These are phyloP conservation scores for Saturnia pavonia DNA, from an alignment of 2,888 invertebrate species.

Conservation along the genomic window DNA sequence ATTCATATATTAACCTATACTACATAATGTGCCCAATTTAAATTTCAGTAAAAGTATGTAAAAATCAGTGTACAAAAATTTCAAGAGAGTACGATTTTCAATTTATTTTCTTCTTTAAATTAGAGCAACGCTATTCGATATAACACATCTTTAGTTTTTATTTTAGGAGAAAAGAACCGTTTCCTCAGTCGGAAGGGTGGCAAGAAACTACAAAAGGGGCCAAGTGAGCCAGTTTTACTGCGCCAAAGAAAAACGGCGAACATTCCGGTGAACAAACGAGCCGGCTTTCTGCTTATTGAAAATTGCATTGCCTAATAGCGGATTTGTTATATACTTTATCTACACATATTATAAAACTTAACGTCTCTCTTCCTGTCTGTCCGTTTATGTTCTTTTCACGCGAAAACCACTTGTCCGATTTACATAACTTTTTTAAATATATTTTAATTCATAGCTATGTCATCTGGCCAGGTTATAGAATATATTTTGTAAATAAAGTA, in stretches of 20 bases:
- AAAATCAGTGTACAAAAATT: background rate
- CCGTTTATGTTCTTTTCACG: too few species aligned
- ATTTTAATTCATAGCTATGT: too few species aligned
- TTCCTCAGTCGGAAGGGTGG: conserved; percentile 20
- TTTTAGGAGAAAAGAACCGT: conserved; percentile 21
- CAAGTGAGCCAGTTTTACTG: conserved; percentile 23
- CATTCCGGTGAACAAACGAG: conserved; percentile 22
- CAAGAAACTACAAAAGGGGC: conserved; percentile 22
- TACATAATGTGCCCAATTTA: too few species aligned
- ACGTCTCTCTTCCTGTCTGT: too few species aligned
- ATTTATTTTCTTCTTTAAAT: background rate
- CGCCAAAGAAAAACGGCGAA: conserved; percentile 23
- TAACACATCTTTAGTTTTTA: conserved; percentile 19
- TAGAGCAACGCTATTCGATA: conserved; percentile 13
- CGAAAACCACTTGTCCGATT: too few species aligned
- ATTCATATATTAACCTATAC: too few species aligned
- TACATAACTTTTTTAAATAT: too few species aligned
- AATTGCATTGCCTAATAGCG: conserved; percentile 27
- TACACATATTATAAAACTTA: too few species aligned
- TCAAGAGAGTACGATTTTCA: background rate
- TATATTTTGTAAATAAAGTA: too few species aligned
- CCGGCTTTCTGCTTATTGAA: conserved; percentile 30
- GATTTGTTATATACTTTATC: conserved; percentile 1
- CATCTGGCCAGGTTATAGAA: too few species aligned
- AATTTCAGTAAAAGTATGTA: too few species aligned